These are phyloP conservation scores for Archocentrus centrarchus DNA, from an alignment of 2,113 vertebrate species.

Conservation along the genomic window DNA sequence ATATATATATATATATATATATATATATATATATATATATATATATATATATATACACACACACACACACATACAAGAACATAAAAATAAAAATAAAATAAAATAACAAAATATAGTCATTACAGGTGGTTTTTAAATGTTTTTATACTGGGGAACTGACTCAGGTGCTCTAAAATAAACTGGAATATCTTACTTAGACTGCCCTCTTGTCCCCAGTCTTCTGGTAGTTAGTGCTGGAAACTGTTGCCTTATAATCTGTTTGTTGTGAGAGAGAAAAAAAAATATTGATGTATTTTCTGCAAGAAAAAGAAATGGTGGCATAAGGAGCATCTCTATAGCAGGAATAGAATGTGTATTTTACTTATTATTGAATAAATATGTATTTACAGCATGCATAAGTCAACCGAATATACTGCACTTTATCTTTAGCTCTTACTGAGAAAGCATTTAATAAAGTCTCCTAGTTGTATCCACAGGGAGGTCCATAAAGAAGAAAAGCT, in stretches of 20 bases:
- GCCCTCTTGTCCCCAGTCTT: conserved; percentile 96
- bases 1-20: too few species aligned
- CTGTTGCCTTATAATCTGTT: conserved; percentile 96
- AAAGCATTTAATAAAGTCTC: conserved; percentile 36
- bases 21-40: too few species aligned
- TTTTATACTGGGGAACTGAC: neutral
- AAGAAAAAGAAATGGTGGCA: neutral
- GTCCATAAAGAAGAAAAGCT: conserved; percentile 35
- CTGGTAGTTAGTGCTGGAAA: conserved; percentile 97
- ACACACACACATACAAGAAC: neutral
- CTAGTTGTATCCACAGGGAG: conserved; percentile 25
- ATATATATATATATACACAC: too few species aligned
- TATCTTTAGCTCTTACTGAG: neutral
- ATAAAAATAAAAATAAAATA: neutral
- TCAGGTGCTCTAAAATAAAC: neutral
- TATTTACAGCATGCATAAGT: neutral
- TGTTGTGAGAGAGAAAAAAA: conserved; percentile 1
- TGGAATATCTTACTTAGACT: conserved; percentile 92
- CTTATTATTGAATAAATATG: neutral
- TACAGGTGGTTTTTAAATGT: neutral
- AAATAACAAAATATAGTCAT: neutral
- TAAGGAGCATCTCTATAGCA: neutral
- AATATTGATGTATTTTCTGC: neutral
- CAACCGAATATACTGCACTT: neutral
- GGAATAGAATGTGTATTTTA: neutral